These are phyloP conservation scores for Gobio gobio DNA, from an alignment of 2,113 vertebrate genomes.

Conservation along the genomic window DNA sequence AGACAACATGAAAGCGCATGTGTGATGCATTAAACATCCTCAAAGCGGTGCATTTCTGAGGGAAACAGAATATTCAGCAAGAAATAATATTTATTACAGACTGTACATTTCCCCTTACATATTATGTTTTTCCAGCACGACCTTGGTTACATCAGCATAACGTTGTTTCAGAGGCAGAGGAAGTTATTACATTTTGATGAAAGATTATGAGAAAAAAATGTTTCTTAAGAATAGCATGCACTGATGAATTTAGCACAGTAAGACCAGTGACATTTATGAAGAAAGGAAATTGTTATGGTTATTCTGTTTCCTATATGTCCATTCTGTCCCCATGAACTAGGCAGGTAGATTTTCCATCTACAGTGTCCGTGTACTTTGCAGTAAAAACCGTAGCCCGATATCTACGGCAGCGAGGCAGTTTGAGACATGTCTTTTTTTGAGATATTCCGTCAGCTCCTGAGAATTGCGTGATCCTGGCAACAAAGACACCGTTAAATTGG, in stretches of 20 bases:
- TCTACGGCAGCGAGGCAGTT: not conserved
- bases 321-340: not conserved
- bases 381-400: not conserved
- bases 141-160: not conserved
- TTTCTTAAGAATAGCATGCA: not conserved
- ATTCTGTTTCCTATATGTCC: not conserved
- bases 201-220: not conserved
- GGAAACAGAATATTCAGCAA: not conserved
- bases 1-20: not conserved
- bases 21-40: not conserved
- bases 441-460: not conserved
- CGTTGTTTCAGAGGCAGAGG: not conserved
- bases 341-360: not conserved
- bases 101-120: not conserved
- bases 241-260: not conserved
- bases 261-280: not conserved
- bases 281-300: not conserved
- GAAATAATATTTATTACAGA: not conserved
- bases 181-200: conserved; percentile 9
- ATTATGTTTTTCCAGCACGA: not conserved
- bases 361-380: not conserved
- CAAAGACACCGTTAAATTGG: conserved; percentile 14
- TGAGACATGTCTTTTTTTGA: conserved; percentile 16
- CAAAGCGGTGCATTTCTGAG: not conserved
- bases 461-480: not conserved